A percentile compares a stretch with the other conserved stretches of the same genome.
phyloP scores from a whole-genome alignment of 2,888 invertebrate genomes.

The Emmelina monodactyla region DNA sequence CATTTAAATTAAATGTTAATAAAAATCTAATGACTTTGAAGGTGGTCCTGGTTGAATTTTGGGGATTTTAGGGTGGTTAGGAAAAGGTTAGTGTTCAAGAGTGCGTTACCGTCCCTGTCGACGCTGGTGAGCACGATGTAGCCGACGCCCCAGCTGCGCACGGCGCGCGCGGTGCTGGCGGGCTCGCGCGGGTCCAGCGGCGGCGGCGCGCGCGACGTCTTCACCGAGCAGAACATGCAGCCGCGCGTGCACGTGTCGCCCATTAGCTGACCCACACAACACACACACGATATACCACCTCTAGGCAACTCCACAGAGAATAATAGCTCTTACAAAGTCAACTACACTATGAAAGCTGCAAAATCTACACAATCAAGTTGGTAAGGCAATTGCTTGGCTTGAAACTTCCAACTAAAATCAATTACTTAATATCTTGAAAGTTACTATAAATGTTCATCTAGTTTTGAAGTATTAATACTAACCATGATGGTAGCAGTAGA shows the following conservation, averaged over 20 bases:
- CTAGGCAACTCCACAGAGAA: neutral
- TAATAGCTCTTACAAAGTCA: neutral
- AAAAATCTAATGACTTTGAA: no score
- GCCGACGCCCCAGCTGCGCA: conserved; percentile 93
- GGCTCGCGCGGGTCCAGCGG: conserved; percentile 92
- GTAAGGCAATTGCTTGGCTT: no score
- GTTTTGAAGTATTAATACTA: conserved; percentile 12
- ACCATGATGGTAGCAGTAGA: conserved; percentile 99
- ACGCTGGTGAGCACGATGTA: conserved; percentile 98
- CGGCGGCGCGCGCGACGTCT: conserved; percentile 91
- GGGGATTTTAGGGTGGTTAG: no score
- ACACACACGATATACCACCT: neutral
- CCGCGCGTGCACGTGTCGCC: conserved; percentile 99
- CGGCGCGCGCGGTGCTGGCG: conserved; percentile 88
- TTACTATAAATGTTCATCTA: neutral
- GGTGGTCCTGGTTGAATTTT: no score
- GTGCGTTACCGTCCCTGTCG: conserved; percentile 91
- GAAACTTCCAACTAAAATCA: no score
- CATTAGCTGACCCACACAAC: conserved; percentile 74
- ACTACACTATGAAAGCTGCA: neutral
- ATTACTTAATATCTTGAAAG: no score
- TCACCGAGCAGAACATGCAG: conserved; percentile 98
- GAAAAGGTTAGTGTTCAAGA: no score
- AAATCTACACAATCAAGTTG: neutral
- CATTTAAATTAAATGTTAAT: no score